A percentile compares a stretch with the other conserved stretches of the same genome.
These are phyloP conservation scores for Protonemura montana DNA, from an alignment of 2,888 invertebrate genomes.

Conservation along the genomic window DNA sequence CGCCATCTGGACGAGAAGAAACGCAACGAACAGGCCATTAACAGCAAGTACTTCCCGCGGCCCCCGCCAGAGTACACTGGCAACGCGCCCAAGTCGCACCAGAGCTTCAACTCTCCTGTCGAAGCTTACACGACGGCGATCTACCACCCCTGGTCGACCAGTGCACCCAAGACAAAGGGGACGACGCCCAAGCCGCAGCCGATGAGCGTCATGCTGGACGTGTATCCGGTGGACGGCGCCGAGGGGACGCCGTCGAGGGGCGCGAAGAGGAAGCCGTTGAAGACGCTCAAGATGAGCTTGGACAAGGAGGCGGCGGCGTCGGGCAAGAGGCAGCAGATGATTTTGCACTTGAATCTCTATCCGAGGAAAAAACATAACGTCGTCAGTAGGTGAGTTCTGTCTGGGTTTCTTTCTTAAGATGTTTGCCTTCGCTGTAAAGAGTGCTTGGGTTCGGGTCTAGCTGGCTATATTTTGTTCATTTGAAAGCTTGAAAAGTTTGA, in stretches of 20 bases:
- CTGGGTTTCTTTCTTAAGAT: background rate
- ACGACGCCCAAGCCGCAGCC: constrained; percentile 60
- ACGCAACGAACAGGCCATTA: background rate
- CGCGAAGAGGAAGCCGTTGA: background rate
- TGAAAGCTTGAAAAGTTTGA: too few relatives aligned
- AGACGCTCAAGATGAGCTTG: background rate
- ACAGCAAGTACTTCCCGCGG: constrained; percentile 53
- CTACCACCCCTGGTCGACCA: constrained; percentile 44
- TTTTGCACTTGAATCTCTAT: constrained; percentile 72
- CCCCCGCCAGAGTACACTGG: constrained; percentile 52
- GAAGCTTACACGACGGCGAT: constrained; percentile 43
- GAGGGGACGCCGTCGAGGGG: background rate
- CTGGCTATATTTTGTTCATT: too few relatives aligned
- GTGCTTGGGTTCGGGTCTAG: too few relatives aligned
- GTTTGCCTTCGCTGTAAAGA: too few relatives aligned
- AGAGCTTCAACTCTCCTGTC: background rate
- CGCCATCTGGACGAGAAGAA: constrained; percentile 16
- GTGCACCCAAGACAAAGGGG: constrained; percentile 34
- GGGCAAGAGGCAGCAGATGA: constrained; percentile 63
- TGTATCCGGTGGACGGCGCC: constrained; percentile 62
- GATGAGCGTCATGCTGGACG: constrained; percentile 71
- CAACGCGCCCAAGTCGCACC: background rate
- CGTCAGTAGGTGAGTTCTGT: background rate
- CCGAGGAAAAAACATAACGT: constrained; percentile 60
- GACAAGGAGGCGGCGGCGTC: background rate